Evolutionary conservation across 2,113 vertebrate genomes (phyloP).

Genomic region (Rattus rattus): DNA sequence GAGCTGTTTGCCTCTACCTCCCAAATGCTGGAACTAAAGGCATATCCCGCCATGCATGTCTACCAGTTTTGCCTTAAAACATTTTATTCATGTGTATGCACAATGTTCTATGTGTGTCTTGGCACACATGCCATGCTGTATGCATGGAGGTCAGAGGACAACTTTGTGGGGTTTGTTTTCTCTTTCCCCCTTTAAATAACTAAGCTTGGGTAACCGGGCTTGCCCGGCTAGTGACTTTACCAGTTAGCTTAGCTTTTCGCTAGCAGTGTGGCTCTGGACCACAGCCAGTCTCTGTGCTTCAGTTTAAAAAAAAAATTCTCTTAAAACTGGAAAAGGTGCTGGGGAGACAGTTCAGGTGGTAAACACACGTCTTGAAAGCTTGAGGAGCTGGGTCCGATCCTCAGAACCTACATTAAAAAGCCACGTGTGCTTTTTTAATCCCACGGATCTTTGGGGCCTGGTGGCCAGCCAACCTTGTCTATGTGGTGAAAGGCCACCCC

Average conservation of each 20-base stretch:
- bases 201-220: neutral
- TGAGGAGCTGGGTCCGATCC: neutral
- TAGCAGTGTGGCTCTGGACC: neutral
- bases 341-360: neutral
- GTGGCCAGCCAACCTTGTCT: too few relatives aligned
- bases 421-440: too few relatives aligned
- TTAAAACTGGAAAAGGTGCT: slow-evolving; percentile 18
- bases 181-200: neutral
- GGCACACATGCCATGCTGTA: neutral
- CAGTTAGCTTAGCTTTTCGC: slow-evolving; percentile 35
- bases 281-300: slow-evolving; percentile 30
- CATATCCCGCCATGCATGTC: neutral
- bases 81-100: neutral
- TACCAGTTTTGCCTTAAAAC: neutral
- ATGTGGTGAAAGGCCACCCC: neutral
- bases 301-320: slow-evolving; percentile 23
- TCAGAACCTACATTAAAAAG: neutral
- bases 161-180: neutral
- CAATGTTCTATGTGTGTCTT: neutral
- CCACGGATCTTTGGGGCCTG: neutral
- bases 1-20: neutral
- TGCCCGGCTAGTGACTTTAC: neutral
- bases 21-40: neutral
- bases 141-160: neutral
- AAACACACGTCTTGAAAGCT: neutral